A percentile compares a stretch with the other conserved stretches of the same genome.
Conservation (phyloP, 2,888 invertebrate species). For the Tetropium fuscum region DNA sequence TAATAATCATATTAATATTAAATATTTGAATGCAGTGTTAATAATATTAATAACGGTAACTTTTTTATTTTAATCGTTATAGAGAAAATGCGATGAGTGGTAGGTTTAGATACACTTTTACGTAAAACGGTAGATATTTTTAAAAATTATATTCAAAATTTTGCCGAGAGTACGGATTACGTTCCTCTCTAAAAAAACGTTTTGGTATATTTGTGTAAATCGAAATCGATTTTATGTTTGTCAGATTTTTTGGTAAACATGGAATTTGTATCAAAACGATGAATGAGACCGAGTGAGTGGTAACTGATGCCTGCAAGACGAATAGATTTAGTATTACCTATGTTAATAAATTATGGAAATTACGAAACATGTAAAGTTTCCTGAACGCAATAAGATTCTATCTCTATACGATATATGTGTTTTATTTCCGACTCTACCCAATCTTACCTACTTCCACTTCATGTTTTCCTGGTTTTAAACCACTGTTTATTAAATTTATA, state of each 20-base stretch:
- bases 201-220: conserved; percentile 58
- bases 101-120: conserved; percentile 56
- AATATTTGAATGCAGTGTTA: conserved; percentile 54
- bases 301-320: conserved; percentile 44
- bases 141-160: conserved; percentile 60
- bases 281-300: conserved; percentile 31
- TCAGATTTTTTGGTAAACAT: conserved; percentile 56
- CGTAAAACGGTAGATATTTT: conserved; percentile 60
- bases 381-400: conserved; percentile 70
- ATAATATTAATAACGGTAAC: conserved; percentile 16
- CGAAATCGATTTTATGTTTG: conserved; percentile 51
- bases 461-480: neutral
- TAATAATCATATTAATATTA: conserved; percentile 58
- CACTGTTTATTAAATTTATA: no score
- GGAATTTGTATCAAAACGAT: conserved; percentile 50
- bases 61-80: conserved; percentile 46
- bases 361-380: conserved; percentile 68
- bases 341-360: conserved; percentile 60
- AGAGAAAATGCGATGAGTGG: conserved; percentile 54
- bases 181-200: conserved; percentile 63
- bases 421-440: conserved; percentile 16
- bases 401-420: conserved; percentile 58
- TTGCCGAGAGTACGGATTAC: conserved; percentile 65
- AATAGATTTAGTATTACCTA: conserved; percentile 61
- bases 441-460: conserved; percentile 2